phyloP scores from a whole-genome alignment of 2,797 vertebrate genomes.

The Anabacerthia variegaticeps region DNA sequence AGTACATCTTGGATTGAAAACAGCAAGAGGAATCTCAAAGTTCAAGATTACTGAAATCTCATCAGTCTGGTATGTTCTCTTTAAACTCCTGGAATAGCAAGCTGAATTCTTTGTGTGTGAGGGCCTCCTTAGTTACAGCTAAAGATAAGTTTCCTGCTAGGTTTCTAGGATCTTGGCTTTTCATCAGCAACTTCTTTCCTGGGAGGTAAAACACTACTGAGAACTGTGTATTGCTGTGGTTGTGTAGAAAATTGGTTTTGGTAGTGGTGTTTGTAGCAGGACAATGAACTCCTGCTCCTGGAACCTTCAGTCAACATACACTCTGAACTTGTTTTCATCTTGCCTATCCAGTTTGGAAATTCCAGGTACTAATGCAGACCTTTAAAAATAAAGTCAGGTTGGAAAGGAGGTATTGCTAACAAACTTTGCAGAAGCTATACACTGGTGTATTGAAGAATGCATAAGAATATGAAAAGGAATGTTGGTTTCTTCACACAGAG shows the following conservation, averaged over 20 bases:
- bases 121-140: neutral
- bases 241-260: neutral
- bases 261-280: neutral
- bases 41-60: constrained; percentile 23
- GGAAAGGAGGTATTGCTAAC: neutral
- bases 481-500: neutral
- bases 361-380: neutral
- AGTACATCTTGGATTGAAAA: constrained; percentile 18
- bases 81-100: constrained; percentile 1
- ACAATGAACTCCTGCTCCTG: neutral
- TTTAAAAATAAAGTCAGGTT: neutral
- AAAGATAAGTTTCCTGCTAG: neutral
- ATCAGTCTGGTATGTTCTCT: constrained; percentile 48
- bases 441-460: neutral
- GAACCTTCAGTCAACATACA: constrained; percentile 15
- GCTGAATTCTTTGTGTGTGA: neutral
- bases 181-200: neutral
- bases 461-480: neutral
- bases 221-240: neutral
- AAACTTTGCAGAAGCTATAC: neutral
- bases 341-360: neutral
- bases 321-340: constrained; percentile 46
- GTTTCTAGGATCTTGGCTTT: constrained; percentile 10
- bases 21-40: neutral
- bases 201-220: neutral